These are phyloP conservation scores for Ariolimax columbianus DNA, from an alignment of 2,888 invertebrate species.

Conservation along the genomic window DNA sequence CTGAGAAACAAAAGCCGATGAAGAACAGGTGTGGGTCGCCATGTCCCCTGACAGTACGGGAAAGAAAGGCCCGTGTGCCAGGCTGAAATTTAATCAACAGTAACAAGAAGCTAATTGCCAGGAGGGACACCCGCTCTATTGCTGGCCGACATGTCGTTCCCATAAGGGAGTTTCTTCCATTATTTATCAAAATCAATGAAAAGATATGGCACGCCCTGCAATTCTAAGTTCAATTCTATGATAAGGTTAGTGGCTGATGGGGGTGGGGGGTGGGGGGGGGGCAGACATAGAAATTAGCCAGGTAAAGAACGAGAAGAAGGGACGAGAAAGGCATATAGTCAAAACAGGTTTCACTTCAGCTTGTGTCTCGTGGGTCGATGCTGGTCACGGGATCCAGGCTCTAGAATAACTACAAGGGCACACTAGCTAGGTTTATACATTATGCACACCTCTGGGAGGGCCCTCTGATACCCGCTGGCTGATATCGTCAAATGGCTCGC, in stretches of 20 bases:
- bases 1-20: background rate
- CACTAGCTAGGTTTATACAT: background rate
- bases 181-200: constrained; percentile 26
- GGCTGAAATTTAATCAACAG: constrained; percentile 41
- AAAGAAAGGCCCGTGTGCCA: constrained; percentile 13
- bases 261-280: background rate
- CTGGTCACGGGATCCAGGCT: background rate
- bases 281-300: background rate
- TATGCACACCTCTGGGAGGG: background rate
- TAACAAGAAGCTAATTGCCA: constrained; percentile 36
- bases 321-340: background rate
- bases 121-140: background rate
- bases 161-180: constrained; percentile 36
- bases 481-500: background rate
- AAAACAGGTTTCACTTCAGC: background rate
- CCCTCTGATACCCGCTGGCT: background rate
- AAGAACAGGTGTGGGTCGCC: constrained; percentile 37
- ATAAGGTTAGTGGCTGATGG: background rate
- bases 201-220: background rate
- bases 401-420: background rate
- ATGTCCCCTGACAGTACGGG: constrained; percentile 6
- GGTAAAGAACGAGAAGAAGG: background rate
- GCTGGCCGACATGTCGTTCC: background rate
- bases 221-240: background rate
- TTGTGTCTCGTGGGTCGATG: background rate